These are phyloP conservation scores for Aix galericulata DNA, from an alignment of 2,113 vertebrate genomes.

Conservation along the genomic window DNA sequence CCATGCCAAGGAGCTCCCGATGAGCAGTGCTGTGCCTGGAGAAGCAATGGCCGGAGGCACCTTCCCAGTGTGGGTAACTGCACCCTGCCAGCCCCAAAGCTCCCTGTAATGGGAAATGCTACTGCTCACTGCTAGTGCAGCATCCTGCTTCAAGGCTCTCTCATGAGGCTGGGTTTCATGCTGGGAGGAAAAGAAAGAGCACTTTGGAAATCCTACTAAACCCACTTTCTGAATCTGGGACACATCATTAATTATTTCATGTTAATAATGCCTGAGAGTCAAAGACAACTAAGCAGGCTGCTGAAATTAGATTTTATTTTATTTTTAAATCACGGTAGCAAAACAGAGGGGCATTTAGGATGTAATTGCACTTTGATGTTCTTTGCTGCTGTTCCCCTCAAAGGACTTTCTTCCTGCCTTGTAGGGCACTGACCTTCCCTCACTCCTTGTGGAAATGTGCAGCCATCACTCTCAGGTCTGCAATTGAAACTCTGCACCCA, in stretches of 20 bases:
- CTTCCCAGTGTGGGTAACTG: neutral
- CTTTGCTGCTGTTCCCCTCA: neutral
- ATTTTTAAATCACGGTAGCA: neutral
- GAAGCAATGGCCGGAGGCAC: neutral
- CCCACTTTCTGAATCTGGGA: neutral
- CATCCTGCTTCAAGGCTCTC: rapidly evolving
- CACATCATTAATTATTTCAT: slow-evolving; percentile 20
- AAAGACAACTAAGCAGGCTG: neutral
- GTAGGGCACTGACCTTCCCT: neutral
- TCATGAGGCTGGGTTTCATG: neutral
- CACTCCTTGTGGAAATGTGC: neutral
- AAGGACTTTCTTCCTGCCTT: neutral
- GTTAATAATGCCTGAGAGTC: neutral
- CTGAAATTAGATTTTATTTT: neutral
- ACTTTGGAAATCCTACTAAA: neutral
- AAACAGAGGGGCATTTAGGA: neutral
- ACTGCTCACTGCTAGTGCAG: neutral
- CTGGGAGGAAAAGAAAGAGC: neutral
- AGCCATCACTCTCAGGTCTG: neutral
- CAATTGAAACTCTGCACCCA: neutral
- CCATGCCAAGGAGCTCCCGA: rapidly evolving
- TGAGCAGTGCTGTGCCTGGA: neutral
- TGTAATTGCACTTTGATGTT: neutral
- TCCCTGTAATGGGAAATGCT: neutral
- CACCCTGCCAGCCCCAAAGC: rapidly evolving